Base-by-base conservation (phyloP, 2,888 invertebrate genomes). In the Caenorhabditis japonica region DNA sequence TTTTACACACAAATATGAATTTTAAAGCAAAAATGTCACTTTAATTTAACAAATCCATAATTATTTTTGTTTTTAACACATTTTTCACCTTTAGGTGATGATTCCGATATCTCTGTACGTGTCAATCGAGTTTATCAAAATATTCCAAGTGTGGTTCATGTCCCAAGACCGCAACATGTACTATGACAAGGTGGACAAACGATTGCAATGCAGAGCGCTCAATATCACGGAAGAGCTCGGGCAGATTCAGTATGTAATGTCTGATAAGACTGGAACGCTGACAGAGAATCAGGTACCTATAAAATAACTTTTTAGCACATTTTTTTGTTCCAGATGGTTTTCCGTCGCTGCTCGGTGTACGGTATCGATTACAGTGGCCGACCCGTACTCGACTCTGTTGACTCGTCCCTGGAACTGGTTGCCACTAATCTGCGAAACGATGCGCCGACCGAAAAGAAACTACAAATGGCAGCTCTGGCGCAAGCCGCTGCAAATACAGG, bases 201-300 rank as follows among this genome's bases (percentile, higher is more conserved):
- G 92, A 79, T 91, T 93, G 59, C 80, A 95, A 89, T 97, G 96
- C 88, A 66, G 83, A 47, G 83, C 83, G 0, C 46, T 83, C 39
- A 97, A 97, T 88, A 96, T 97, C 77, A 94, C 96, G 0, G 97
- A 97, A 89, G 96, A 97, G 89, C 91, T 97, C 82, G 97, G 97
- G 1, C 96, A 97, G 90, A 91, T 93, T 56, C 93, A 94, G 87
- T 96, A 96, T 88, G 91, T 97, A 77, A 97, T 97, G 90, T 94
- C 94, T n/a, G 97, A 97, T 88, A 97, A 97, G 90, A 97, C 97
- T 0, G 97, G 97, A 8, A 97, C 97, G 2, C 90, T 97, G 61
- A 97, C 97, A 0, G 96, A 97, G 89, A 97, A 97, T 89, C 93
- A 81, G 75, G 80, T 80, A 53, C 25, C 25, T n/a, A 47, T 13